Base-by-base conservation (phyloP, 1,140 invertebrate genomes). In the Aphaenogaster ashmeadi region DNA sequence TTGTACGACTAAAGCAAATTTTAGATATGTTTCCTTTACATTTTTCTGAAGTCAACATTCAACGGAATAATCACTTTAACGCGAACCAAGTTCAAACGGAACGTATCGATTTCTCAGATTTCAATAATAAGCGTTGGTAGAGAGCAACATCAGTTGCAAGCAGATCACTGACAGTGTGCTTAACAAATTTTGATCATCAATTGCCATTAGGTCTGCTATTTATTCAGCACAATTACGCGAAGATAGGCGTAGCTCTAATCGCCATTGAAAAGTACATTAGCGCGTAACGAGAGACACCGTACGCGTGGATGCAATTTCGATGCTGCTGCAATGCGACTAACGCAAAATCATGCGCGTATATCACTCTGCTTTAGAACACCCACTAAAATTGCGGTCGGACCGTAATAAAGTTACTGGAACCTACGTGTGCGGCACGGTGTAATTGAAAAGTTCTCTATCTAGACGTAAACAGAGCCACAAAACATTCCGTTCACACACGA, bases 391-490 rank as follows among this genome's bases (percentile, higher is more conserved):
- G 84, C 84, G 87, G 89, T 67, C 78, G 72, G 66, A 72, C 50
- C 47, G 78, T 88, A 84, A 90, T 90, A 89, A 90, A 88, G 86
- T 88, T 90, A 69, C 62, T 21, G 50, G 86, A 74, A 88, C 79
- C 86, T 62, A 80, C 66, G 66, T 69, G 41, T 75, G 74, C 36
- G 54, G 84, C 66, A 33, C 41, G 66, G 54, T 47, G 86, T 83
- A 88, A 90, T 87, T 83, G 75, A 79, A 75, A 87, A 87, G 62
- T 83, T 75, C 47, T 36, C 41, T 54, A 66, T 33, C 84, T 44
- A 47, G 52, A 86, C 72, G 62, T 83, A 87, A 87, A 87, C 85
- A 83, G 44, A 81, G 71, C 38, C 69, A 83, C 62, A 80, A 86
- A 78, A 86, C 75, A 75, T 47, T 56, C 67, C 21, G 80, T 83